A percentile compares a stretch with the other conserved stretches of the same genome.
Evolutionary conservation across 2,797 vertebrate species (phyloP).

Genomic region (Megaceryle alcyon): DNA sequence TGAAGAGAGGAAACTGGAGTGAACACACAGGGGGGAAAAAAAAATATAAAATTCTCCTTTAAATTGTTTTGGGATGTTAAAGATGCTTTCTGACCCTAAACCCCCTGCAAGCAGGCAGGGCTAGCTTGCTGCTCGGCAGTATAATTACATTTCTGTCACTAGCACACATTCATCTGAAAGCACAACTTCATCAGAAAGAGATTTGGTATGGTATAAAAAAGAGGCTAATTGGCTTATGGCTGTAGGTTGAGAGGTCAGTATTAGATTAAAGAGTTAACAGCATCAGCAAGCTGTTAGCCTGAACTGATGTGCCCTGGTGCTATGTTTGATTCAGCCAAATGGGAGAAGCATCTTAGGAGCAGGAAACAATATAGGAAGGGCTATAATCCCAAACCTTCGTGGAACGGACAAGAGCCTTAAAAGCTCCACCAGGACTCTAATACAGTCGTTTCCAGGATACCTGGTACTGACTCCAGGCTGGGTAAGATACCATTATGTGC

Average conservation of each 20-base stretch:
- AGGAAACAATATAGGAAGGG: not conserved
- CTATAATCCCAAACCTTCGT: not conserved
- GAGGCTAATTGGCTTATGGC: conserved; percentile 63
- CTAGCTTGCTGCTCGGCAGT: not conserved
- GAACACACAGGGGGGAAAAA: not conserved
- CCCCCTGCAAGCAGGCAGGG: not conserved
- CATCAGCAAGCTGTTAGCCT: not conserved
- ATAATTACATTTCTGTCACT: conserved; percentile 39
- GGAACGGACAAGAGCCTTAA: not conserved
- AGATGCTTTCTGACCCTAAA: conserved; percentile 27
- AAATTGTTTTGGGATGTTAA: not conserved
- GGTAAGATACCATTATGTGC: not conserved
- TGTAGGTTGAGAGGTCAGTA: conserved; percentile 34
- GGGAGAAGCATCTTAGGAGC: not conserved
- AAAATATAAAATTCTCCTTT: not conserved
- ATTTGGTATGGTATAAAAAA: conserved; percentile 45
- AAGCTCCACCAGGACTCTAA: not conserved
- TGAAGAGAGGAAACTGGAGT: not conserved
- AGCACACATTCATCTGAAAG: not conserved
- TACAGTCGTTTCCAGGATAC: not conserved
- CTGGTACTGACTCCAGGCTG: not conserved
- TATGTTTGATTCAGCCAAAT: not conserved
- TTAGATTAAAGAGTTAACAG: conserved; percentile 52
- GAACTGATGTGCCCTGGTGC: not conserved
- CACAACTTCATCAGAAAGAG: conserved; percentile 47